phyloP scores from a whole-genome alignment of 2,113 vertebrate species.

The Onychostruthus taczanowskii region DNA sequence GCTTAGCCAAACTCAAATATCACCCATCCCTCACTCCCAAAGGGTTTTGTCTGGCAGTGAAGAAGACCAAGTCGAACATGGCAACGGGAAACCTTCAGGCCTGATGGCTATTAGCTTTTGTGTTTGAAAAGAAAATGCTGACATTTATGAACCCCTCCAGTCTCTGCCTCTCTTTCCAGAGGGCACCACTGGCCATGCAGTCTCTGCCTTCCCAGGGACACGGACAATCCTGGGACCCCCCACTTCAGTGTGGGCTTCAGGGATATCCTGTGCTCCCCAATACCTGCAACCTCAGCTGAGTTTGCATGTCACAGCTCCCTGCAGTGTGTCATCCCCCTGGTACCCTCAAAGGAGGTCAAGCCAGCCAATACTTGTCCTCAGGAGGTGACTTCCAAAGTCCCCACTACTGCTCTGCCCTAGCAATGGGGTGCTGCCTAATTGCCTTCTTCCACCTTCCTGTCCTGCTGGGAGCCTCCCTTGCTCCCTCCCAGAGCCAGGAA shows the following conservation, averaged over 20 bases:
- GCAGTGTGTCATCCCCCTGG: neutral
- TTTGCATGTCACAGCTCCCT: fast-evolving
- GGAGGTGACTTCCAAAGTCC: neutral
- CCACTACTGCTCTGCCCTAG: neutral
- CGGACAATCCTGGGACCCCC: neutral
- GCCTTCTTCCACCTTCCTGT: neutral
- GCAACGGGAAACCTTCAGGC: neutral
- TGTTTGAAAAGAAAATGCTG: neutral
- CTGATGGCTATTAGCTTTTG: neutral
- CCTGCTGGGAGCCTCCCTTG: neutral
- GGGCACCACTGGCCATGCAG: neutral
- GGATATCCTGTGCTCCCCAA: neutral
- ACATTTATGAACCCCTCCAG: neutral
- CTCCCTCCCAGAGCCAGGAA: neutral
- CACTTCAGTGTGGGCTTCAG: neutral
- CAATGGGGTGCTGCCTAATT: neutral
- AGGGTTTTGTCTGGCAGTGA: neutral
- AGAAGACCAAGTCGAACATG: neutral
- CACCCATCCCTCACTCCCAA: fast-evolving
- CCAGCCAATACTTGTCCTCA: neutral
- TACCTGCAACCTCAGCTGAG: neutral
- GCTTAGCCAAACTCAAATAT: neutral
- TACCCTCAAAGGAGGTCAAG: neutral
- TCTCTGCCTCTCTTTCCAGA: neutral
- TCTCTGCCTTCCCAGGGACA: neutral